Percentiles rank a stretch among this genome's conserved stretches.
These are phyloP conservation scores for Muscina levida DNA, from an alignment of 2,888 invertebrate species.

Conservation along the genomic window DNA sequence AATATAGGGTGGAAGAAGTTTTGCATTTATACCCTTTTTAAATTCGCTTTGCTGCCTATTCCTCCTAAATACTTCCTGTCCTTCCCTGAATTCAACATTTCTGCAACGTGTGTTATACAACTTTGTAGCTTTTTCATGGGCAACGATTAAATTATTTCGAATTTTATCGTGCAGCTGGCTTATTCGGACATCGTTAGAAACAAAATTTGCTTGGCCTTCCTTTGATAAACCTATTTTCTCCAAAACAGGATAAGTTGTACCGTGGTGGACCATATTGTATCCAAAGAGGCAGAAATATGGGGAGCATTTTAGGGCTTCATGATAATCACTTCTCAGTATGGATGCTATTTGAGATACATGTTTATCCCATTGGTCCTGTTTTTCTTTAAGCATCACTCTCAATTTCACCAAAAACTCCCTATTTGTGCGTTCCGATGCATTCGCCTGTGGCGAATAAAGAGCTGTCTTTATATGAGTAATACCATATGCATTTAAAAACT, in stretches of 20 bases:
- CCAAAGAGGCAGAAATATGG: no score
- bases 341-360: constrained; percentile 28
- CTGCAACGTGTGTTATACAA: constrained; percentile 1
- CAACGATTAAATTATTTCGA: background rate
- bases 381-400: constrained; percentile 4
- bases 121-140: constrained; percentile 11
- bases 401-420: constrained; percentile 18
- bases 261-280: background rate
- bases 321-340: constrained; percentile 31
- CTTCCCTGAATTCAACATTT: background rate
- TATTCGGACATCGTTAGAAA: no score
- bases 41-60: constrained; percentile 29
- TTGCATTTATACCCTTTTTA: constrained; percentile 27
- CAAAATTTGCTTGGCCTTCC: no score
- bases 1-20: constrained; percentile 21
- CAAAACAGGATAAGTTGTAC: constrained; percentile 8
- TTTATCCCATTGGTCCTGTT: constrained; percentile 34
- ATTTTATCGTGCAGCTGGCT: constrained; percentile 23
- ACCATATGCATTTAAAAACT: constrained; percentile 42
- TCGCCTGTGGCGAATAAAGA: constrained; percentile 50
- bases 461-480: no score
- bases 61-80: constrained; percentile 8
- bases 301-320: constrained; percentile 21
- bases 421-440: constrained; percentile 51
- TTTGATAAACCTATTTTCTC: background rate